Percentiles rank a stretch among this genome's conserved stretches.
These are phyloP conservation scores for Vulpes vulpes DNA, from an alignment of 2,113 vertebrate genomes.

Conservation along the genomic window DNA sequence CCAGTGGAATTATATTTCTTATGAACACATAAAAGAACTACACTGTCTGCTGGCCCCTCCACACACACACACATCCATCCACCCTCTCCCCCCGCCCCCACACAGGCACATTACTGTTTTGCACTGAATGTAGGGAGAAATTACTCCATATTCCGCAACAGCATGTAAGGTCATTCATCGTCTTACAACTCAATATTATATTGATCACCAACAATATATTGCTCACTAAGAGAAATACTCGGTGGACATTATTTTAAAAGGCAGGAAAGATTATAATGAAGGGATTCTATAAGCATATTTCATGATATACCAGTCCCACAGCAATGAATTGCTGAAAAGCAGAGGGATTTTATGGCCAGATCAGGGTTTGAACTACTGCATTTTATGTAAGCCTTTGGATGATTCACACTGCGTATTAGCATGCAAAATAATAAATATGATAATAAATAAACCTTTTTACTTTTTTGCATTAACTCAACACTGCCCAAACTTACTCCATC, in stretches of 20 bases:
- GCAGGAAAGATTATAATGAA: neutral
- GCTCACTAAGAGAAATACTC: neutral
- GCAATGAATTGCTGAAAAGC: neutral
- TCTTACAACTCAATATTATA: neutral
- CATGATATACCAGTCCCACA: neutral
- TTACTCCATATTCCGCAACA: neutral
- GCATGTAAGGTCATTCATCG: neutral
- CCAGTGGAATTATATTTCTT: neutral
- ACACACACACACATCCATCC: no score
- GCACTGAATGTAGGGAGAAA: neutral
- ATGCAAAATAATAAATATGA: neutral
- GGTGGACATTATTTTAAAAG: neutral
- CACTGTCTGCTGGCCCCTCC: neutral
- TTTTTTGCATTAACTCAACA: neutral
- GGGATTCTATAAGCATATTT: neutral
- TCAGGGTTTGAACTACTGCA: neutral
- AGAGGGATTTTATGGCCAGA: neutral
- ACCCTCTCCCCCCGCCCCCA: no score
- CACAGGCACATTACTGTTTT: neutral
- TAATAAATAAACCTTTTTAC: neutral
- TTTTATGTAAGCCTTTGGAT: neutral
- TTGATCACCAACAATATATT: neutral
- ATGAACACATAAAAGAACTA: neutral
- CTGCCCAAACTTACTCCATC: neutral
- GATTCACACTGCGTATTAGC: neutral